Conservation (phyloP, 2,113 vertebrate species). For the Paracanthobrama guichenoti region DNA sequence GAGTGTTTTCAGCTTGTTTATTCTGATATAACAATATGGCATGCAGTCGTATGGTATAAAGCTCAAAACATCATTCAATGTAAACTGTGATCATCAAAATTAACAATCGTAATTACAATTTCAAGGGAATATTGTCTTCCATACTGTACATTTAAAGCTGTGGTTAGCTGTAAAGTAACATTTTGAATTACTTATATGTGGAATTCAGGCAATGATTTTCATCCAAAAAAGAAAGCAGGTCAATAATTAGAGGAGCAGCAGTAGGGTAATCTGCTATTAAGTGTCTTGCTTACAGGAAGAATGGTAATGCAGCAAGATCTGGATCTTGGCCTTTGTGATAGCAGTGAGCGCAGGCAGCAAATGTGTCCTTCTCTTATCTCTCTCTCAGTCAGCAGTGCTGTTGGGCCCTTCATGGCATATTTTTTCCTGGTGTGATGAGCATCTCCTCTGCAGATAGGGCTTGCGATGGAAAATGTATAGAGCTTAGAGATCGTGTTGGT, state of each 20-base stretch:
- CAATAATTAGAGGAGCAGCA: constrained; percentile 1
- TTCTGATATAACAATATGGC: too few species aligned
- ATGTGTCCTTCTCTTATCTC: not conserved
- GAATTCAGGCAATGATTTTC: not conserved
- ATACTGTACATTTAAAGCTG: not conserved
- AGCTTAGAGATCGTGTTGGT: not conserved
- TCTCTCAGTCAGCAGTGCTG: not conserved
- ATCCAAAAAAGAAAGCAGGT: constrained; percentile 13
- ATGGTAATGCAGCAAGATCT: not conserved
- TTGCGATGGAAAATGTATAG: constrained; percentile 65
- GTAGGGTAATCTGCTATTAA: not conserved
- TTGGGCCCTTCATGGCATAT: constrained; percentile 2
- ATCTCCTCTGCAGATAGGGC: constrained; percentile 45
- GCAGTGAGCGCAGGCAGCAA: not conserved
- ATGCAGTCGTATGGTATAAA: too few species aligned
- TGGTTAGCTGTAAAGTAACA: not conserved
- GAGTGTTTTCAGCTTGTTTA: too few species aligned
- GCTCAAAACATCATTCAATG: too few species aligned
- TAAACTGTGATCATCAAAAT: too few species aligned
- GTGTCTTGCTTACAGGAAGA: not conserved
- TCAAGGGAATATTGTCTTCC: not conserved
- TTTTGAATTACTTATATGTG: not conserved
- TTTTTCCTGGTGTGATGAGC: constrained; percentile 45
- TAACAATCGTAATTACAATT: too few species aligned
- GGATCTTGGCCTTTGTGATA: not conserved